Percentiles rank a stretch among this genome's conserved stretches.
Conservation (phyloP, 1,140 invertebrate species). For the Caenorhabditis inopinata region DNA sequence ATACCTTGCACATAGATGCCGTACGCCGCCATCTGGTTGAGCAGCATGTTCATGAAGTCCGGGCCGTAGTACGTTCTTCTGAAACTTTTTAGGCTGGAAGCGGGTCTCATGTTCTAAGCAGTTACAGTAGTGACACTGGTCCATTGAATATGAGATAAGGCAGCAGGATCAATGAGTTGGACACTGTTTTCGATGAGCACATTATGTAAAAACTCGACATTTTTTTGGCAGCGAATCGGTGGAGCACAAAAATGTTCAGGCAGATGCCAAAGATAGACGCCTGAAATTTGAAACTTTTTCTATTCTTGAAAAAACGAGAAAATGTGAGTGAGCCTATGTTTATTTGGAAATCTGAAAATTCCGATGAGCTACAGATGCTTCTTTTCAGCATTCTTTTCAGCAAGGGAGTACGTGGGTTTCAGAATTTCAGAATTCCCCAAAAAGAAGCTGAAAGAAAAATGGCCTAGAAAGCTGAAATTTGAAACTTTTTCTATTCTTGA, state of each 20-base stretch:
- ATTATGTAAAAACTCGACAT: conserved; percentile 13
- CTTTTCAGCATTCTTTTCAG: too few species aligned
- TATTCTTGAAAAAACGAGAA: too few species aligned
- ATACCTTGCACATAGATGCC: conserved; percentile 8
- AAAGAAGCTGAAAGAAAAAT: too few species aligned
- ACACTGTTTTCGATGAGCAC: background rate
- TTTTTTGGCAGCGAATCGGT: background rate
- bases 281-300: background rate
- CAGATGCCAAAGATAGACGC: background rate
- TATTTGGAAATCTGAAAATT: too few species aligned
- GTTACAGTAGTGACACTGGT: background rate
- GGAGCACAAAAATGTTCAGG: background rate
- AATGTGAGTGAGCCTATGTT: too few species aligned
- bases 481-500: too few species aligned
- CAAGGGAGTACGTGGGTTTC: too few species aligned
- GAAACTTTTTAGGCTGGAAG: background rate
- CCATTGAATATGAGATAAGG: background rate
- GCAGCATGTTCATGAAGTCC: background rate
- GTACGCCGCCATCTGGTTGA: background rate
- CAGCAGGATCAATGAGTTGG: background rate
- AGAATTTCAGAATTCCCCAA: too few species aligned
- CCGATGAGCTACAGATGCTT: too few species aligned
- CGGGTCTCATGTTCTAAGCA: too few species aligned
- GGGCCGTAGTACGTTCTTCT: background rate
- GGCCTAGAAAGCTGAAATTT: too few species aligned